Conservation (phyloP, 2,888 invertebrate genomes). For the Maniola hyperantus region DNA sequence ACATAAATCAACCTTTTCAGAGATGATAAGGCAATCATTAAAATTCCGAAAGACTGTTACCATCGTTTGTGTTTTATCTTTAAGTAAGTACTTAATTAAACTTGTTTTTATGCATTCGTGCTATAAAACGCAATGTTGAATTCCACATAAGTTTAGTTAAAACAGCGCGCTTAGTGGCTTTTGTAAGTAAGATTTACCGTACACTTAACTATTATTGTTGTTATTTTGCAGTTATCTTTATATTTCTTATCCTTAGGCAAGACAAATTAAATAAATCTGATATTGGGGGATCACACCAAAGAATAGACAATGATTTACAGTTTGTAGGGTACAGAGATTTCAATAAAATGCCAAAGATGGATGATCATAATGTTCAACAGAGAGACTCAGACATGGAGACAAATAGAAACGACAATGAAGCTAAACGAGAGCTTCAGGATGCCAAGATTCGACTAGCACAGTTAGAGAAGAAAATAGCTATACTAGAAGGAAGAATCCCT, state of each 20-base stretch:
- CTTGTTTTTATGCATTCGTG: conserved; percentile 25
- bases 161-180: conserved; percentile 15
- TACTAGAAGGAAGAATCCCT: conserved; percentile 88
- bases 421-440: conserved; percentile 80
- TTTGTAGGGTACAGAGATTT: conserved; percentile 58
- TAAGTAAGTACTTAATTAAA: conserved; percentile 59
- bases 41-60: conserved; percentile 73
- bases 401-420: conserved; percentile 52
- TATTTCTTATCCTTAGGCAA: conserved; percentile 62
- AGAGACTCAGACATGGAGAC: conserved; percentile 48
- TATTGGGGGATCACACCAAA: conserved; percentile 50
- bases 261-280: conserved; percentile 48
- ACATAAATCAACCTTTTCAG: conserved; percentile 51
- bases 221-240: conserved; percentile 61
- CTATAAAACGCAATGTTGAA: conserved; percentile 20
- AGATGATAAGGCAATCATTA: conserved; percentile 73
- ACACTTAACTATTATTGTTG: conserved; percentile 30
- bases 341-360: conserved; percentile 54
- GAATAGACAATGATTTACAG: conserved; percentile 51
- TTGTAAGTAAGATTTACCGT: conserved; percentile 1
- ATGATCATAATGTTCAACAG: conserved; percentile 49
- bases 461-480: conserved; percentile 87
- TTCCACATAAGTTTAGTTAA: not conserved
- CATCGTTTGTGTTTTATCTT: conserved; percentile 58
- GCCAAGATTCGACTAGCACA: conserved; percentile 85